A percentile compares a stretch with the other conserved stretches of the same genome.
phyloP scores from a whole-genome alignment of 2,888 invertebrate genomes.

The Xestobium rufovillosum region DNA sequence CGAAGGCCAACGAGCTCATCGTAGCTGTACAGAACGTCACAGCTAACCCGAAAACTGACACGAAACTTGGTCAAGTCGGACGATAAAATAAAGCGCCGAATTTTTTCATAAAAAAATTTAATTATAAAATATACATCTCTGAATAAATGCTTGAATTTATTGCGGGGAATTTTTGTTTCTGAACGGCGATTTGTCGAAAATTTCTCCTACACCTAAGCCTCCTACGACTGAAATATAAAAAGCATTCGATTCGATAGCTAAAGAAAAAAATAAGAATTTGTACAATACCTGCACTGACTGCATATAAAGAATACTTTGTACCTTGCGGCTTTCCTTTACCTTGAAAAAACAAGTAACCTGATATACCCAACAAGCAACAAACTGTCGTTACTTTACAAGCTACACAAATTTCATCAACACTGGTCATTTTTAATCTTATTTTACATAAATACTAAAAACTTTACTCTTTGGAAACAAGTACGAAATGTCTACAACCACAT shows the following conservation, averaged over 20 bases:
- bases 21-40: slow-evolving; percentile 88
- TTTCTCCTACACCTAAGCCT: slow-evolving; percentile 36
- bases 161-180: slow-evolving; percentile 19
- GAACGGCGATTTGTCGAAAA: slow-evolving; percentile 36
- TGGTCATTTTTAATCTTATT: too few relatives aligned
- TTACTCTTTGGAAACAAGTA: too few relatives aligned
- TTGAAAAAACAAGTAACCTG: slow-evolving; percentile 34
- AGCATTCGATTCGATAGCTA: too few relatives aligned
- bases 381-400: slow-evolving; percentile 37
- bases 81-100: slow-evolving; percentile 45
- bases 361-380: slow-evolving; percentile 34
- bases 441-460: too few relatives aligned
- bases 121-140: slow-evolving; percentile 7
- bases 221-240: slow-evolving; percentile 30
- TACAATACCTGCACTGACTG: slow-evolving; percentile 33
- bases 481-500: too few relatives aligned
- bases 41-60: slow-evolving; percentile 95
- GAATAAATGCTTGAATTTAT: neutral
- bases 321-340: slow-evolving; percentile 27
- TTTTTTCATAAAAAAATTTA: slow-evolving; percentile 6
- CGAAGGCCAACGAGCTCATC: slow-evolving; percentile 88
- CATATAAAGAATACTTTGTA: slow-evolving; percentile 29
- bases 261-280: slow-evolving; percentile 3
- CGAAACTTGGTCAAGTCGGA: slow-evolving; percentile 89
- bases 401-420: slow-evolving; percentile 29